phyloP scores from a whole-genome alignment of 2,888 invertebrate genomes.

The Epiblema foenella region DNA sequence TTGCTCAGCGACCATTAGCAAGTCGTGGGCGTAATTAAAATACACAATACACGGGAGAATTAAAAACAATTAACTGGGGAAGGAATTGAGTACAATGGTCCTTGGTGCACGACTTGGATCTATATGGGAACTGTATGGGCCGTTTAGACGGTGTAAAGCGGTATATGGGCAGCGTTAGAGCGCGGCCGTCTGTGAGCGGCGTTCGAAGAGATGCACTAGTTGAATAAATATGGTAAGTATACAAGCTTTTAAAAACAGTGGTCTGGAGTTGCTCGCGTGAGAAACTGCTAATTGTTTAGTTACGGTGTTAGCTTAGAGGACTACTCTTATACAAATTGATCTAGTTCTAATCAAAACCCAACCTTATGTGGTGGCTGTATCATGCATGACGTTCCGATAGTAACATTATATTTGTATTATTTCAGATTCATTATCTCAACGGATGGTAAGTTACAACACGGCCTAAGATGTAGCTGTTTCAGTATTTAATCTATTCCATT shows the following conservation, averaged over 20 bases:
- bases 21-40: conserved; percentile 82
- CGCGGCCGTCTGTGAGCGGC: conserved; percentile 4
- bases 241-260: background rate
- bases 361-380: no score
- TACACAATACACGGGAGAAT: conserved; percentile 79
- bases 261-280: background rate
- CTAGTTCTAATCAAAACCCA: no score
- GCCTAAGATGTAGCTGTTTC: no score
- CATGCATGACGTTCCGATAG: no score
- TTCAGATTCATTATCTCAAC: no score
- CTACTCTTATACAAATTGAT: no score
- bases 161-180: conserved; percentile 30
- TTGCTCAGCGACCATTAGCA: conserved; percentile 75
- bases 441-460: no score
- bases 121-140: conserved; percentile 38
- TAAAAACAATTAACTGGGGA: conserved; percentile 81
- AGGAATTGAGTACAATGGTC: conserved; percentile 81
- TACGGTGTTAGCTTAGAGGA: no score
- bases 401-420: no score
- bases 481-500: no score
- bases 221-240: background rate
- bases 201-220: background rate
- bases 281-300: no score
- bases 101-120: conserved; percentile 66
- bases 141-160: conserved; percentile 31